Evolutionary conservation across 1,140 invertebrate genomes (phyloP), one percentile per base, ranked within the genome.

Genomic region (Eriosoma lanigerum): DNA sequence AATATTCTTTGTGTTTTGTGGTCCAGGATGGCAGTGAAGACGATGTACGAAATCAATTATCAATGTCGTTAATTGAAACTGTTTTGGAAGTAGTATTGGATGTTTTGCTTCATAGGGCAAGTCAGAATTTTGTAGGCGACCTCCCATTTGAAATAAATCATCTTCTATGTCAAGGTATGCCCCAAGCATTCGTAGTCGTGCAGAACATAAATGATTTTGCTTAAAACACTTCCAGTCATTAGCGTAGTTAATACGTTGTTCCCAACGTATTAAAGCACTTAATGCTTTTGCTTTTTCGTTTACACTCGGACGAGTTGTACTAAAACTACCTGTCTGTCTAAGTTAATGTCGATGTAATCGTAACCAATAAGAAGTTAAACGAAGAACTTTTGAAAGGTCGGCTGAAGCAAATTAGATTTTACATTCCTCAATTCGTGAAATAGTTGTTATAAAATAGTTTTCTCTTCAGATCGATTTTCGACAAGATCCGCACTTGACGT

Each of bases 21-120:
- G 82, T 10, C 83, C 83, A 9, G 82, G 82, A 82, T 85, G 85
- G 12, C 83, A 56, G 6, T 82, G 83, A 32, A 32, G 76, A 3
- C 66, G 5, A 78, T 85, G 84, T 10, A 81, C 82, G 50, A 84
- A 68, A 12, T 81, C 12, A n/a, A 85, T 83, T 3, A 85, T 80
- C 2, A 85, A 64, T 38, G 76, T 70, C 0, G 83, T 81, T 2
- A 85, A 24, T 8, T 80, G 72, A 21, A 81, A 78, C 13, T 81
- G 21, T 48, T 75, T 73, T 38, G 85, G 84, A 1, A 88, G 82
- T 38, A 88, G 83, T 0, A 86, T 83, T 1, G 86, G 87, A 83
- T 87, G 85, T 75, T 87, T 87, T 50, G 83, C 83, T 0, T 84
- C 81, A 75, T 83, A 76, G 8, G 82, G 54, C 2, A 88, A 32